Percentiles rank a stretch among this genome's conserved stretches.
Evolutionary conservation across 2,888 invertebrate species (phyloP).

Genomic region (Notodromas monacha): DNA sequence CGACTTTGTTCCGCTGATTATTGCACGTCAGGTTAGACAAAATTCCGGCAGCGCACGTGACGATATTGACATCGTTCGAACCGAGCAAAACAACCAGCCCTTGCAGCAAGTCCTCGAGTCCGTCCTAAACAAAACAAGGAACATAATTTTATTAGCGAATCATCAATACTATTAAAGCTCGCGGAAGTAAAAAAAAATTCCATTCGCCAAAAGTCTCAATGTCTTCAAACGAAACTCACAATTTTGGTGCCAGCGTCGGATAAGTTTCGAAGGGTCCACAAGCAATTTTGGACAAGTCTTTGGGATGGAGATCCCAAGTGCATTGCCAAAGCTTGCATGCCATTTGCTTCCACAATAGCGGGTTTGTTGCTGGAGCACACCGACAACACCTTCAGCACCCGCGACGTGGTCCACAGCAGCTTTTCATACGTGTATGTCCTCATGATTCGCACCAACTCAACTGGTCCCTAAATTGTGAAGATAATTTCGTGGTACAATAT

Average conservation of each 20-base stretch:
- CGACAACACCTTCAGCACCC: conserved; percentile 84
- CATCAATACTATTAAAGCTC: too few species aligned
- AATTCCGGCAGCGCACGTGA: conserved; percentile 92
- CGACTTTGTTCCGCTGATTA: conserved; percentile 86
- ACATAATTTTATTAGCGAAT: too few species aligned
- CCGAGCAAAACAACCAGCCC: conserved; percentile 65
- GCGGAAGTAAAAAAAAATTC: too few species aligned
- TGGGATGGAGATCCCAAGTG: conserved; percentile 45
- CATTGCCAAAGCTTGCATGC: conserved; percentile 88
- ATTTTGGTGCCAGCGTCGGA: conserved; percentile 87
- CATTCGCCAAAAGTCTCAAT: too few species aligned
- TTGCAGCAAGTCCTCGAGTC: conserved; percentile 47
- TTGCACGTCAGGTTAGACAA: conserved; percentile 96
- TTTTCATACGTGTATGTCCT: conserved; percentile 90
- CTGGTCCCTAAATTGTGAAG: too few species aligned
- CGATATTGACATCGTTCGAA: conserved; percentile 76
- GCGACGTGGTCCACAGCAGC: conserved; percentile 85
- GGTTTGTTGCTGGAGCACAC: conserved; percentile 97
- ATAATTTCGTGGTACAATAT: too few species aligned
- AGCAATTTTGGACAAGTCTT: conserved; percentile 75
- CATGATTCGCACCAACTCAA: conserved; percentile 87
- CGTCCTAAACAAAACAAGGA: conserved; percentile 33
- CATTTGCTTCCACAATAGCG: conserved; percentile 87
- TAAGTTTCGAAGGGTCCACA: conserved; percentile 87
- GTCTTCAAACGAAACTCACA: too few species aligned